Conservation (phyloP, 2,888 invertebrate genomes). For the Ecdyonurus torrentis region DNA sequence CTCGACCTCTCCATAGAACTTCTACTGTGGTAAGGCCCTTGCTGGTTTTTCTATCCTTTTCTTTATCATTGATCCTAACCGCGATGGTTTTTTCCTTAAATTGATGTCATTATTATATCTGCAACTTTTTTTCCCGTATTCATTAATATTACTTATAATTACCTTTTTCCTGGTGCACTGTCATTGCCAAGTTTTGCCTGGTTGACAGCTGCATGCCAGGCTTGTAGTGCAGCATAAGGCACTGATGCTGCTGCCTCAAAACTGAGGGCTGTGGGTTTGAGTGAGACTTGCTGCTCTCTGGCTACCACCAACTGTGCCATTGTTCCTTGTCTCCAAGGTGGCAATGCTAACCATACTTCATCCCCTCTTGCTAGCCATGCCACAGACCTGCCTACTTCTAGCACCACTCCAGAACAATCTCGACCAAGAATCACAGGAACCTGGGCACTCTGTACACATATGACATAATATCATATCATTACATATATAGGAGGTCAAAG, state of each 20-base stretch:
- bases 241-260: constrained; percentile 42
- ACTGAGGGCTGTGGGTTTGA: constrained; percentile 35
- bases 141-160: neutral
- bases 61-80: too few relatives aligned
- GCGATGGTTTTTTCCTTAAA: too few relatives aligned
- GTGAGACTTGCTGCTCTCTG: constrained; percentile 29
- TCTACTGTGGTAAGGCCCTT: too few relatives aligned
- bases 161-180: constrained; percentile 35
- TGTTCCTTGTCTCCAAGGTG: constrained; percentile 39
- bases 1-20: too few relatives aligned
- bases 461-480: too few relatives aligned
- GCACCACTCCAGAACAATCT: constrained; percentile 41
- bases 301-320: constrained; percentile 36
- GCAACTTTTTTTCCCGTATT: too few relatives aligned
- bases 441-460: constrained; percentile 33
- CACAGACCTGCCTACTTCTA: constrained; percentile 40
- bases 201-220: constrained; percentile 33
- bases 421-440: constrained; percentile 41
- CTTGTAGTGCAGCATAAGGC: constrained; percentile 39
- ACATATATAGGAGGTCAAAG: too few relatives aligned
- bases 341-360: constrained; percentile 39
- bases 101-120: too few relatives aligned
- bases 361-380: constrained; percentile 40
- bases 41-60: too few relatives aligned
- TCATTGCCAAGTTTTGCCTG: constrained; percentile 29